Base-by-base conservation (phyloP, 2,797 vertebrate species). In the Antrozous pallidus region DNA sequence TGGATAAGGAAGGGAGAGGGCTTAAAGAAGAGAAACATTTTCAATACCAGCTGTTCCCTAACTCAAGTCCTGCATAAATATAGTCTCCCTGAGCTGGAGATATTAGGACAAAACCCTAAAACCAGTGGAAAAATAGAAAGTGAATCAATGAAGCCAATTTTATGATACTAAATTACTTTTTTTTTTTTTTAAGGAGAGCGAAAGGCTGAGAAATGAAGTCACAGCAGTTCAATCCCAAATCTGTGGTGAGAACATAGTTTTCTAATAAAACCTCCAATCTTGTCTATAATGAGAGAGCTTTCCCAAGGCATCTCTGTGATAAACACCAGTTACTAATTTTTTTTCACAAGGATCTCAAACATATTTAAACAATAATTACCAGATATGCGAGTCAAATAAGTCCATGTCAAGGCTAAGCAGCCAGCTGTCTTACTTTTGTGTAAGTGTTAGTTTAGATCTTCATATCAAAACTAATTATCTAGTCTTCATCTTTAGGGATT, bases 11-110 rank as follows among this genome's bases (percentile, higher is more conserved):
- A 77, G 77, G 73, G 89, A 96, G 81, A 93, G 36, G 58, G 73
- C 58, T 96, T 96, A 94, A 85, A 77, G 75, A 97, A 95, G 95
- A 96, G 94, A 95, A 96, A 96, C 65, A 85, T 86, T 95, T 95
- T 96, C 80, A 92, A 81, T 91, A 96, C 91, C 91, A 96, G 93
- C 94, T 97, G 91, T 95, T 96, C 86, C 26, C 51, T 92, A 96
- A 94, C 63, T 94, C 73, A 90, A 94, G 70, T n/a, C 45, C 74
- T 71, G 40, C 51, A 82, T 91, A 88, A 93, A 95, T 95, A 77
- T 93, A 96, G 94, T 97, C 82, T 95, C 95, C 81, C 71, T 90
- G 79, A 88, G 51, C 79, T 91, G 73, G 54, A 92, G 54, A 92
- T 93, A 69, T 73, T 87, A 92, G 93, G 36, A 86, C 45, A 96